A percentile compares a stretch with the other conserved stretches of the same genome.
These are phyloP conservation scores for Amblyopsis rosae DNA, from an alignment of 2,113 vertebrate species.

Conservation along the genomic window DNA sequence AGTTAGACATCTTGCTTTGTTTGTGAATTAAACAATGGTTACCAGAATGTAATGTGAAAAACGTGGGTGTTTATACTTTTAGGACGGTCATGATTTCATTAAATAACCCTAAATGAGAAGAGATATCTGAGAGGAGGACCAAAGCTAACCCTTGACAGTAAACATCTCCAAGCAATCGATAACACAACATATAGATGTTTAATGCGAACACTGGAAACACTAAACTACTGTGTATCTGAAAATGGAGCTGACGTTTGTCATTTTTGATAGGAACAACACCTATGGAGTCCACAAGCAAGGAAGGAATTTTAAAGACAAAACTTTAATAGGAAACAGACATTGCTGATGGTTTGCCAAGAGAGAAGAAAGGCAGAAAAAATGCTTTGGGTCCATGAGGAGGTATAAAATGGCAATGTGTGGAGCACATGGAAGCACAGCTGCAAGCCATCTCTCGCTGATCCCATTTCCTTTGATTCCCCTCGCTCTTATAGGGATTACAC, in stretches of 20 bases:
- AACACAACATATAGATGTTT: too few species aligned
- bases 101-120: not conserved
- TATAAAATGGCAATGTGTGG: conserved; percentile 64
- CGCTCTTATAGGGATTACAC: conserved; percentile 48
- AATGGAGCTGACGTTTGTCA: not conserved
- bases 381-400: conserved; percentile 42
- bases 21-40: conserved; percentile 44
- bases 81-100: conserved; percentile 1
- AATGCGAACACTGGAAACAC: too few species aligned
- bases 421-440: conserved; percentile 69
- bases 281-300: conserved; percentile 11
- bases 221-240: not conserved
- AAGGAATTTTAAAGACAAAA: conserved; percentile 41
- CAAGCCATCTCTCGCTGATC: conserved; percentile 45
- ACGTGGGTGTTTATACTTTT: conserved; percentile 2
- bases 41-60: conserved; percentile 23
- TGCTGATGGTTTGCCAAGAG: conserved; percentile 23
- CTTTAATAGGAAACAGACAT: conserved; percentile 54
- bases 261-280: conserved; percentile 7
- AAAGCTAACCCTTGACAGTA: too few species aligned
- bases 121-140: too few species aligned
- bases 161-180: too few species aligned
- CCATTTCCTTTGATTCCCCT: conserved; percentile 61
- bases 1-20: conserved; percentile 37
- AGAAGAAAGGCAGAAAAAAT: conserved; percentile 26